phyloP scores from a whole-genome alignment of 2,113 vertebrate genomes.

The Pan paniscus region DNA sequence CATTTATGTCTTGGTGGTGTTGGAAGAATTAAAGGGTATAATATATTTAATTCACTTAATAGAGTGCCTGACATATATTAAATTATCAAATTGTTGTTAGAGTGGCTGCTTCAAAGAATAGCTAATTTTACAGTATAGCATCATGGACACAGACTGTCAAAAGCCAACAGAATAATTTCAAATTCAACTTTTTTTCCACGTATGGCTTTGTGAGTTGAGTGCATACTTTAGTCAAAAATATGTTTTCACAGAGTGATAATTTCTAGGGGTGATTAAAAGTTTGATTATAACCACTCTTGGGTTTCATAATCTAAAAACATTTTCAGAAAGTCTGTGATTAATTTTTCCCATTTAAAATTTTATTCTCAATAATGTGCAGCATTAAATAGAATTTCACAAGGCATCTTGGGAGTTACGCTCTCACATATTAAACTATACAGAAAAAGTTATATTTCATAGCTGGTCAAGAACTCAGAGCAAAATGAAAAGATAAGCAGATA shows the following conservation, averaged over 20 bases:
- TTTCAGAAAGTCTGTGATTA: constrained; percentile 59
- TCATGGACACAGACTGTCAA: neutral
- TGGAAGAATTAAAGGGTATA: neutral
- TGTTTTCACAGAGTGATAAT: constrained; percentile 36
- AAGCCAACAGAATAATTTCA: constrained; percentile 25
- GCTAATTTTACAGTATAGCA: neutral
- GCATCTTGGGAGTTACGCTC: neutral
- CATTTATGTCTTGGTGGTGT: neutral
- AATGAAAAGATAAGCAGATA: constrained; percentile 55
- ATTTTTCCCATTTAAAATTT: constrained; percentile 41
- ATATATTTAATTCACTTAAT: neutral
- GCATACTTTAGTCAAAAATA: constrained; percentile 30
- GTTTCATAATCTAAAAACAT: constrained; percentile 53
- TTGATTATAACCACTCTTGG: constrained; percentile 51
- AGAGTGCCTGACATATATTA: neutral
- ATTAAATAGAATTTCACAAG: constrained; percentile 59
- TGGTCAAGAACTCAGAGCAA: constrained; percentile 21
- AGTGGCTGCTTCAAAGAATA: neutral
- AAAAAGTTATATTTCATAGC: constrained; percentile 40
- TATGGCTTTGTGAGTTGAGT: constrained; percentile 1
- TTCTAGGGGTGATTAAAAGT: constrained; percentile 57
- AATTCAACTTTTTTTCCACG: neutral
- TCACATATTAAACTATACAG: constrained; percentile 17
- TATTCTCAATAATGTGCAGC: constrained; percentile 33
- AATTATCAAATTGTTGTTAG: neutral